A percentile compares a stretch with the other conserved stretches of the same genome.
phyloP scores from a whole-genome alignment of 2,797 vertebrate genomes.

The Macrochelys suwanniensis region DNA sequence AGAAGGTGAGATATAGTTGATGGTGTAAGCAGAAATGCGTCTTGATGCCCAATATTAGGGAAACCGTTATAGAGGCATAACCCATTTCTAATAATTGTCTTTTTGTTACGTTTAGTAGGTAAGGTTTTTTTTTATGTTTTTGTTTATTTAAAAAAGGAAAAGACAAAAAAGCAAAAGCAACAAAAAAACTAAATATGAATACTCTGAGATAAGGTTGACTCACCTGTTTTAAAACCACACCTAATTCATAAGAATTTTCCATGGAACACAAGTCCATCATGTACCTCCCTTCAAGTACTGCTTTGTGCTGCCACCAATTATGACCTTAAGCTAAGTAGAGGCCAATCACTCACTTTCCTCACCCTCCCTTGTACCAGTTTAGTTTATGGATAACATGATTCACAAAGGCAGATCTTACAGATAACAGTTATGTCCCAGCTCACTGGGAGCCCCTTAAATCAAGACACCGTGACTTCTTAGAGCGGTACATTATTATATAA shows the following conservation, averaged over 20 bases:
- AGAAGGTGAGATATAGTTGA: background rate
- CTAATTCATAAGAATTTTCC: background rate
- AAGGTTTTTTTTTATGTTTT: background rate
- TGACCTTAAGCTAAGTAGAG: conserved; percentile 21
- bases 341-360: conserved; percentile 34
- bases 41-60: background rate
- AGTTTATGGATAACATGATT: background rate
- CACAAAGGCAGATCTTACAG: background rate
- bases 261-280: background rate
- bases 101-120: background rate
- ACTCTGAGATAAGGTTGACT: background rate
- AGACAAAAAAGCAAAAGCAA: background rate
- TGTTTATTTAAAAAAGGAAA: background rate
- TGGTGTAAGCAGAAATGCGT: background rate
- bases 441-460: conserved; percentile 12
- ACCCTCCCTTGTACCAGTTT: conserved; percentile 1
- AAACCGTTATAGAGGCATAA: background rate
- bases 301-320: background rate
- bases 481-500: background rate
- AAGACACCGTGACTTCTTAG: background rate
- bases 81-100: background rate
- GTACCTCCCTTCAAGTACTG: background rate
- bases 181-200: background rate
- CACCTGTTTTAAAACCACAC: background rate
- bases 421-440: background rate